Base-by-base conservation (phyloP, 1,140 invertebrate species). In the Mesaphorura yosii region DNA sequence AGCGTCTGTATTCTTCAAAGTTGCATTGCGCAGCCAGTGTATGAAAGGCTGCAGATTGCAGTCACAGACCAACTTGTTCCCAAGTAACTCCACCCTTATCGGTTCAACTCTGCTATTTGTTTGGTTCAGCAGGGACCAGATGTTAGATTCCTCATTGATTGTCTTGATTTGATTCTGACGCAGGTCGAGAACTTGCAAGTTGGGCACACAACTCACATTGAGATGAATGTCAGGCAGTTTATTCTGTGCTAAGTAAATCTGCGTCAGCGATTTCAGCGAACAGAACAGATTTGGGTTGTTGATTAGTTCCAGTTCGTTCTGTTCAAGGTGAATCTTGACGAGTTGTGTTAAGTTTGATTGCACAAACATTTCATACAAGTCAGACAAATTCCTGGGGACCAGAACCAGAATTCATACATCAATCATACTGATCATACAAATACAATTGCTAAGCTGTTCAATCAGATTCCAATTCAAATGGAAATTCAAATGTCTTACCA, bases 241-340 rank as follows among this genome's bases (percentile, higher is more conserved):
- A 63, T 85, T 85, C 51, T 84, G 74, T 29, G 78, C 81, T 22
- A 87, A 66, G 66, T 86, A 77, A 0, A 87, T 65, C 59, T 86
- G 78, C 42, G 77, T 68, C 5, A 87, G 65, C 50, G 71, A 74
- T 0, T 79, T 78, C 20, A 86, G 67, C 54, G 80, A 76, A 59
- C 84, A 86, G 63, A 86, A 86, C 1, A 84, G 75, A 29, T 71
- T 71, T 6, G 69, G 68, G 65, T 84, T 79, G 1, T 70, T 75
- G 17, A 63, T 57, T 3, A 47, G 25, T 38, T 62, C 55, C 45
- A 87, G 84, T 66, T 85, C 79, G 65, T 87, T 87, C 64, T 85
- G 81, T 65, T 86, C 84, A 48, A 87, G 65, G 69, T 86, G 83
- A 0, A 87, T 66, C 63, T 85, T 84, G 51, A 76, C 75, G 51